These are phyloP conservation scores for Molorchus minor DNA, from an alignment of 2,888 invertebrate genomes.

Conservation along the genomic window DNA sequence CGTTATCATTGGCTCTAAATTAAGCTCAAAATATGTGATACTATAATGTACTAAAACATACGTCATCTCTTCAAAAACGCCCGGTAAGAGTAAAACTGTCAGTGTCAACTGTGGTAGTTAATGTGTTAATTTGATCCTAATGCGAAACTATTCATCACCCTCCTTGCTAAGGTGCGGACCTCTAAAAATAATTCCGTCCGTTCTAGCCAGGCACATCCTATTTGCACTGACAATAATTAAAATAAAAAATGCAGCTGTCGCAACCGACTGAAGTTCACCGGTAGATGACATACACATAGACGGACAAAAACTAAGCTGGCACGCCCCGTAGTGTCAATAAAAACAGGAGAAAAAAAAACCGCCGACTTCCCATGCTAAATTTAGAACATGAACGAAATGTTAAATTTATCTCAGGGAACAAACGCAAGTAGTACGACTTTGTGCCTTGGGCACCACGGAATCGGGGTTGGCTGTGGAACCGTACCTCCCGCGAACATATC, in stretches of 20 bases:
- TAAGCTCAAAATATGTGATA: too few species aligned
- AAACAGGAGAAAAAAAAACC: conserved; percentile 53
- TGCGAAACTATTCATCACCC: too few species aligned
- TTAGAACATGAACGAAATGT: conserved; percentile 56
- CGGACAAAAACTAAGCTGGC: conserved; percentile 47
- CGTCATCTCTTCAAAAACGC: too few species aligned
- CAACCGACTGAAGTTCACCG: neutral
- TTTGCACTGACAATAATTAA: conserved; percentile 26
- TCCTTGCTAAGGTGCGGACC: conserved; percentile 9
- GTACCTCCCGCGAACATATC: conserved; percentile 48
- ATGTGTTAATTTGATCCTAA: too few species aligned
- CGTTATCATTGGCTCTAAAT: too few species aligned
- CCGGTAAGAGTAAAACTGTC: too few species aligned
- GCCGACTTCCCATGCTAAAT: conserved; percentile 58
- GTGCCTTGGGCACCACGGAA: conserved; percentile 36
- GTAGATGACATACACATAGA: conserved; percentile 19
- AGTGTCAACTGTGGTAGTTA: too few species aligned
- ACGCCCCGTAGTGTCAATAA: conserved; percentile 25
- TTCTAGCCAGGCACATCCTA: conserved; percentile 2
- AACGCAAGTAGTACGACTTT: conserved; percentile 39
- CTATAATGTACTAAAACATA: too few species aligned
- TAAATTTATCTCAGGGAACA: conserved; percentile 54
- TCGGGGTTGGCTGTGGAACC: conserved; percentile 40
- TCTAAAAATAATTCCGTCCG: conserved; percentile 17
- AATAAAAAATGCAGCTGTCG: conserved; percentile 21